phyloP scores from a whole-genome alignment of 2,797 vertebrate genomes.

The Smutsia temminckii region DNA sequence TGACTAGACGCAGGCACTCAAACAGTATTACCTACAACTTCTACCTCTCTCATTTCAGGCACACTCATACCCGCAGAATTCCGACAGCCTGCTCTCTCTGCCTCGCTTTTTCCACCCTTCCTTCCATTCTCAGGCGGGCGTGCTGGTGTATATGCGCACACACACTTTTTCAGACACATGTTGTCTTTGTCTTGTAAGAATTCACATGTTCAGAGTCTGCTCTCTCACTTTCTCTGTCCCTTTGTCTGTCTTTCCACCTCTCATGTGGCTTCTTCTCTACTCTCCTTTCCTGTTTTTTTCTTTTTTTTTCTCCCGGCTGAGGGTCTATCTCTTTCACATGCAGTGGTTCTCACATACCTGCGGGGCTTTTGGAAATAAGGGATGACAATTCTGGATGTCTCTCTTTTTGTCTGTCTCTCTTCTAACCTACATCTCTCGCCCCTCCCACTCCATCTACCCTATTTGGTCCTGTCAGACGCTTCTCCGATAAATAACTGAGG shows the following conservation, averaged over 20 bases:
- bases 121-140: background rate
- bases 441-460: background rate
- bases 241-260: background rate
- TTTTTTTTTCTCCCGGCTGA: background rate
- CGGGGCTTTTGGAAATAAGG: background rate
- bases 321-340: background rate
- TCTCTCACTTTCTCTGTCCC: background rate
- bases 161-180: background rate
- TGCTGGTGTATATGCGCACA: rapidly evolving
- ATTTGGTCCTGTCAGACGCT: background rate
- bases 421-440: too few species aligned
- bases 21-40: background rate
- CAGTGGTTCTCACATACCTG: too few species aligned
- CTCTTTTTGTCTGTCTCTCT: background rate
- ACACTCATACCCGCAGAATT: background rate
- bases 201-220: background rate
- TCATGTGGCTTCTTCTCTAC: background rate
- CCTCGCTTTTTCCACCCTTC: background rate
- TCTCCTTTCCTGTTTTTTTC: background rate
- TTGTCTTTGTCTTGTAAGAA: background rate
- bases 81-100: background rate
- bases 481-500: background rate
- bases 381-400: background rate
- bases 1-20: background rate
- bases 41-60: background rate